These are phyloP conservation scores for Drosophila varians DNA, from an alignment of 1,140 invertebrate species.

Conservation along the genomic window DNA sequence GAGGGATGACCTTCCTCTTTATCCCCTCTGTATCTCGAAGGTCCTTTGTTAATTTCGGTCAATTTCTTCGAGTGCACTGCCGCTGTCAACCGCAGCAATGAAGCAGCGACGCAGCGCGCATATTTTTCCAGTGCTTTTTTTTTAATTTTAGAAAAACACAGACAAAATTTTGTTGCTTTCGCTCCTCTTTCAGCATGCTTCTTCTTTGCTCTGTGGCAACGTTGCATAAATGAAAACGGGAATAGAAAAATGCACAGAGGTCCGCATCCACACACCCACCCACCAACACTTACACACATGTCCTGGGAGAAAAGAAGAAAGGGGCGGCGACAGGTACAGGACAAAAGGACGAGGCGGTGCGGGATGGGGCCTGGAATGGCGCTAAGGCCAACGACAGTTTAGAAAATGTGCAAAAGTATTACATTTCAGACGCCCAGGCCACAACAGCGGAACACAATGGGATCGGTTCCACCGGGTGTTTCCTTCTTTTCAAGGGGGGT, in stretches of 20 bases:
- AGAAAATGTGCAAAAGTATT: slow-evolving; percentile 59
- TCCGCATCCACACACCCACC: slow-evolving; percentile 11
- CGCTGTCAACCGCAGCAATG: slow-evolving; percentile 46
- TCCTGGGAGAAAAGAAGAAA: slow-evolving; percentile 5
- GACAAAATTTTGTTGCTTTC: slow-evolving; percentile 30
- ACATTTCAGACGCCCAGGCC: slow-evolving; percentile 50
- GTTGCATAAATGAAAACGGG: slow-evolving; percentile 57
- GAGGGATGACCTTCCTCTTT: too few species aligned
- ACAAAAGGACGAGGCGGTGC: neutral
- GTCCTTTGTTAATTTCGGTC: too few species aligned
- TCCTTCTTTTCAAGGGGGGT: neutral
- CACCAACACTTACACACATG: slow-evolving; percentile 18
- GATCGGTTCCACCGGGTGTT: slow-evolving; percentile 15
- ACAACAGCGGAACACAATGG: slow-evolving; percentile 36
- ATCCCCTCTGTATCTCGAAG: too few species aligned
- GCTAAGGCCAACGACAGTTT: slow-evolving; percentile 49
- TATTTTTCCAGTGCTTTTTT: slow-evolving; percentile 49
- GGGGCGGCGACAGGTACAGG: neutral
- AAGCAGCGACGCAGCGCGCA: slow-evolving; percentile 49
- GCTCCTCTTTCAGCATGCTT: slow-evolving; percentile 26
- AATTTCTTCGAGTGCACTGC: neutral
- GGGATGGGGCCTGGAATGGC: neutral
- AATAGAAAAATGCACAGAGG: slow-evolving; percentile 49
- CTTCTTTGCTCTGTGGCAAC: slow-evolving; percentile 36
- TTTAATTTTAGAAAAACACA: slow-evolving; percentile 63